Percentiles rank a stretch among this genome's conserved stretches.
Evolutionary conservation across 2,797 vertebrate genomes (phyloP).

Genomic region (Silurus lanzhouensis): DNA sequence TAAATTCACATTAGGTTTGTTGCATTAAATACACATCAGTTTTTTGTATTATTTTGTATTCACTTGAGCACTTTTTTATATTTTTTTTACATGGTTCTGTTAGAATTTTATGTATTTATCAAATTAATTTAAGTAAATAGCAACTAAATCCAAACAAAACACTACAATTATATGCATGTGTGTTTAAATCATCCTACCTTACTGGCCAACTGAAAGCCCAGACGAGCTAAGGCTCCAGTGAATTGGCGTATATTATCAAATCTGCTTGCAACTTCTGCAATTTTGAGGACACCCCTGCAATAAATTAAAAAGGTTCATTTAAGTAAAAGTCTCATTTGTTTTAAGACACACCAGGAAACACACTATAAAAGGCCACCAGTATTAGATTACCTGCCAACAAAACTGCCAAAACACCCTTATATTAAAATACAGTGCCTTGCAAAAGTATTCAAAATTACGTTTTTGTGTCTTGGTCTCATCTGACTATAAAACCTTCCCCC

Average conservation of each 20-base stretch:
- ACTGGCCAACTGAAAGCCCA: conserved; percentile 83
- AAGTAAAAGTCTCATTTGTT: background rate
- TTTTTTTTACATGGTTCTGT: background rate
- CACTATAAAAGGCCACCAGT: background rate
- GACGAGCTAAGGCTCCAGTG: conserved; percentile 68
- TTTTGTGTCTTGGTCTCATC: too few species aligned
- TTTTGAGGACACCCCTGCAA: conserved; percentile 84
- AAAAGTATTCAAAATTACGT: too few species aligned
- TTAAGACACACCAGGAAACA: background rate
- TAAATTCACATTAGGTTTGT: background rate
- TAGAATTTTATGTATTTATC: background rate
- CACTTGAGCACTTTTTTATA: background rate
- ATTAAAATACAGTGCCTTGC: background rate
- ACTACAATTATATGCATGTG: too few species aligned
- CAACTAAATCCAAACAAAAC: too few species aligned
- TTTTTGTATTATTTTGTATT: background rate
- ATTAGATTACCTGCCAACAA: background rate
- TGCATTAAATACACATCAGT: background rate
- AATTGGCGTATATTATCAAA: conserved; percentile 82
- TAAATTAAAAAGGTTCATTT: background rate
- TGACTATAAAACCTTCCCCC: too few species aligned
- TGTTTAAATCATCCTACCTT: conserved; percentile 76
- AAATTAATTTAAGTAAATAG: too few species aligned
- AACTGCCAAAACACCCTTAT: background rate
- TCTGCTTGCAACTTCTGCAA: conserved; percentile 92